Percentiles rank a stretch among this genome's conserved stretches.
These are phyloP conservation scores for Tetranychus urticae DNA, from an alignment of 1,140 invertebrate species.

Conservation along the genomic window DNA sequence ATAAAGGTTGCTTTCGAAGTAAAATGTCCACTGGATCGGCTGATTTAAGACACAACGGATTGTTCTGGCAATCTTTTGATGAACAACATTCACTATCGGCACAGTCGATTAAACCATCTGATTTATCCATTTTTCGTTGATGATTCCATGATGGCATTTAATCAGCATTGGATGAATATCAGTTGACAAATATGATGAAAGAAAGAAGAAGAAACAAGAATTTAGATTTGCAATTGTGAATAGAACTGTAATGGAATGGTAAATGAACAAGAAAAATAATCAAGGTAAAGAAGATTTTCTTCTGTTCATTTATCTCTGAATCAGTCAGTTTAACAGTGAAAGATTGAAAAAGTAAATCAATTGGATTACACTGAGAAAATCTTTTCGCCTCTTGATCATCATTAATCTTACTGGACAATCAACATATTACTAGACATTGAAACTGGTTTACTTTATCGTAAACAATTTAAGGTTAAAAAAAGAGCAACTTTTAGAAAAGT, in stretches of 20 bases:
- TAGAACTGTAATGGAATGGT: too few relatives aligned
- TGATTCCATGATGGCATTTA: too few relatives aligned
- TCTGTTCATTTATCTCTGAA: too few relatives aligned
- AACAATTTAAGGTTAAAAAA: background rate
- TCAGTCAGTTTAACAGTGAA: too few relatives aligned
- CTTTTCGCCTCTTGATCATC: background rate
- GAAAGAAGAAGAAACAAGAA: background rate
- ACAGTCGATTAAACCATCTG: conserved; percentile 92
- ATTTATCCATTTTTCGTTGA: background rate
- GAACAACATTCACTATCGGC: conserved; percentile 82
- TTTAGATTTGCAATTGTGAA: too few relatives aligned
- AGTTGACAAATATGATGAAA: background rate
- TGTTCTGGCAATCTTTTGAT: conserved; percentile 47
- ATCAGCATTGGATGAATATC: too few relatives aligned
- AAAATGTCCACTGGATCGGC: conserved; percentile 86
- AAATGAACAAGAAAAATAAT: too few relatives aligned
- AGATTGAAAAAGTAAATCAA: background rate
- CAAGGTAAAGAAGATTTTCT: too few relatives aligned
- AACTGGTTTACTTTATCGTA: background rate
- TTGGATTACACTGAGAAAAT: background rate
- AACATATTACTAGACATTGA: background rate
- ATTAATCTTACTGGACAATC: background rate
- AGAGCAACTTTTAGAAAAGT: too few relatives aligned
- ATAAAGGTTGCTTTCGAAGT: conserved; percentile 76
- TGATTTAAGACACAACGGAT: conserved; percentile 45